phyloP scores from a whole-genome alignment of 2,888 invertebrate species.

The Blera fallax region DNA sequence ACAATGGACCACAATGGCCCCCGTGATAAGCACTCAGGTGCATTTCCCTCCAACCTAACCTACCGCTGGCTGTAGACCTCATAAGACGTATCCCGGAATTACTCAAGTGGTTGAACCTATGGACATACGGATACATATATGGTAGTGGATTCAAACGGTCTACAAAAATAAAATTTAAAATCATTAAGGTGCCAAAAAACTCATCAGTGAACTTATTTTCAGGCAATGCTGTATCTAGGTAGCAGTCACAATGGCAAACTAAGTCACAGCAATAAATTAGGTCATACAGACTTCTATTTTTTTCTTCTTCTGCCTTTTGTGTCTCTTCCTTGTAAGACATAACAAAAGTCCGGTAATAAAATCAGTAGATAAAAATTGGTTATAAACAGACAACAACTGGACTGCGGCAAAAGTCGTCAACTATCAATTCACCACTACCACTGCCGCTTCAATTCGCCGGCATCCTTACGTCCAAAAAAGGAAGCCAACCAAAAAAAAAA shows the following conservation, averaged over 20 bases:
- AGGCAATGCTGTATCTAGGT: neutral
- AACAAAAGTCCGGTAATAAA: slow-evolving; percentile 24
- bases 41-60: no score
- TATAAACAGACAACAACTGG: slow-evolving; percentile 11
- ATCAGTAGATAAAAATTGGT: slow-evolving; percentile 26
- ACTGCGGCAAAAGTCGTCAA: neutral
- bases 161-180: no score
- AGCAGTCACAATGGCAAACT: neutral
- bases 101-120: no score
- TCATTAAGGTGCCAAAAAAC: no score
- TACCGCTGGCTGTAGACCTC: no score
- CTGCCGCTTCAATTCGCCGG: no score
- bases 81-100: no score
- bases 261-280: neutral
- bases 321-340: neutral
- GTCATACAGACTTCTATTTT: neutral
- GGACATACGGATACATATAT: no score
- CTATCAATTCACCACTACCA: neutral
- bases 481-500: neutral
- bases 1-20: no score
- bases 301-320: neutral
- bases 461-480: neutral
- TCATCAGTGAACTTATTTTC: no score
- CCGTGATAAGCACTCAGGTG: no score
- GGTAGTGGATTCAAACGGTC: no score